Base-by-base conservation (phyloP, 2,888 invertebrate genomes). In the Lingula anatina region DNA sequence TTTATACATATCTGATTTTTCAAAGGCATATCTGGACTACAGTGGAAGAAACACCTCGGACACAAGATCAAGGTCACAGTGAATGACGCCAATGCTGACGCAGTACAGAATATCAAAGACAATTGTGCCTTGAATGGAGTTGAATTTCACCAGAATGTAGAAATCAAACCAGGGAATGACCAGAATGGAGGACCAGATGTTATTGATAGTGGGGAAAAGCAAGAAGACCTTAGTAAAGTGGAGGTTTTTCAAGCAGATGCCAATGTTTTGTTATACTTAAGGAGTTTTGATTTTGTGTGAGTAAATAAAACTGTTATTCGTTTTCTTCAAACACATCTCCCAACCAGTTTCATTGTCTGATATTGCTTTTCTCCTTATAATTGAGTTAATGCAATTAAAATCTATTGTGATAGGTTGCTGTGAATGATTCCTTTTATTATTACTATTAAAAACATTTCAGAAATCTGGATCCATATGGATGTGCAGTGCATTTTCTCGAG, bases 261-360 rank as follows among this genome's bases (percentile, higher is more conserved):
- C 3, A 55, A 55, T 43, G 59, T 64, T 31, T 36, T 67, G 15
- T 48, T 70, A 37, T 58, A 59, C 25, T 51, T 63, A 50, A 64
- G 65, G 43, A 53, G 64, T 2, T 70, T 63, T 56, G 61, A 67
- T 49, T 68, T 69, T 53, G 56, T 69, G 68, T 69, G 55, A 55
- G 68, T 51, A 24, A 21, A 2, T 47, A 9, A 5, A 12, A 41
- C 31, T 21, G 36, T 12, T n/a, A n/a, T n/a, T n/a, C n/a, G n/a
- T n/a, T n/a, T n/a, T n/a, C n/a, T n/a, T n/a, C n/a, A n/a, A n/a
- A n/a, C n/a, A n/a, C n/a, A n/a, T n/a, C n/a, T n/a, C n/a, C n/a
- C n/a, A n/a, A n/a, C n/a, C n/a, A n/a, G n/a, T n/a, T n/a, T n/a
- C n/a, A n/a, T n/a, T n/a, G n/a, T n/a, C n/a, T n/a, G n/a, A n/a